phyloP scores from a whole-genome alignment of 2,113 vertebrate genomes.

The Eubucco bourcierii region DNA sequence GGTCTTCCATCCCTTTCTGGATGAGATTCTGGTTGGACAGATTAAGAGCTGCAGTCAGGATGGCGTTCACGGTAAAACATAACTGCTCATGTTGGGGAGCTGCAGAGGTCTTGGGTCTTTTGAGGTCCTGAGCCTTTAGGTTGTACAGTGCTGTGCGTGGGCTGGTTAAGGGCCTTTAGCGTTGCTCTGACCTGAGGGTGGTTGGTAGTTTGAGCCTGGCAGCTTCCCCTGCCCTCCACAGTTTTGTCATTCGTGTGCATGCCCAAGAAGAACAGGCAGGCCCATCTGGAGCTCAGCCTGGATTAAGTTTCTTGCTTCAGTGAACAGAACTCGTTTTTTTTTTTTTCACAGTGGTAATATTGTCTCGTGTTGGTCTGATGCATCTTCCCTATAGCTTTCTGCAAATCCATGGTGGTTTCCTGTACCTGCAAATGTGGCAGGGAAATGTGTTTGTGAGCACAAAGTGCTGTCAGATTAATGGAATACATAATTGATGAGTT shows the following conservation, averaged over 20 bases:
- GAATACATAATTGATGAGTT: neutral
- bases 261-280: neutral
- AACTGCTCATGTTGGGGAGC: neutral
- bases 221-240: neutral
- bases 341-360: neutral
- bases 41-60: slow-evolving; percentile 97
- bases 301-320: neutral
- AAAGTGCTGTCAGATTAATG: neutral
- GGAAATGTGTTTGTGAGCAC: neutral
- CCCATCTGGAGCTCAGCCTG: neutral
- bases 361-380: rapidly evolving
- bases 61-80: slow-evolving; percentile 85
- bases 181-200: neutral
- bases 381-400: neutral
- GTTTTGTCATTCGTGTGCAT: neutral
- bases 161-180: neutral
- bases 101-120: neutral
- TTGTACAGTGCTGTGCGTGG: neutral
- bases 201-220: neutral
- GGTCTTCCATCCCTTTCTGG: slow-evolving; percentile 94
- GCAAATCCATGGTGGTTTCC: neutral
- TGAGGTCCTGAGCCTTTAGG: neutral
- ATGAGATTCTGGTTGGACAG: slow-evolving; percentile 92
- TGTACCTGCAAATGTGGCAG: neutral
- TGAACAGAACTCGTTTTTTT: neutral